Conservation (phyloP, 2,797 vertebrate genomes). For the Gambelia wislizenii region DNA sequence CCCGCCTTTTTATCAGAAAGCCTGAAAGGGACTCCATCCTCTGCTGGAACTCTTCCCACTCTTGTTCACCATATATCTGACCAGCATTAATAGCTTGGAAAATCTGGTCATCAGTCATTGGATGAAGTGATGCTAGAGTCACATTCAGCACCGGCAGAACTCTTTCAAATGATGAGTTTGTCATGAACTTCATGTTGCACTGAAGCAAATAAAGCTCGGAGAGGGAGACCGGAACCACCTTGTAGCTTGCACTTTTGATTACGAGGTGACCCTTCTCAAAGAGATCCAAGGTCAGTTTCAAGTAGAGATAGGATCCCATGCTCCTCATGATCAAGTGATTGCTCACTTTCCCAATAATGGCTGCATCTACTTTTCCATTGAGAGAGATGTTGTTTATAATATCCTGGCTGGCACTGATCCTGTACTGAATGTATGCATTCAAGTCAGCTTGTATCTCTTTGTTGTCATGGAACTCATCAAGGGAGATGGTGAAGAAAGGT, state of each 20-base stretch:
- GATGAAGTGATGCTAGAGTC: slow-evolving; percentile 94
- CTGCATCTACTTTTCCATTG: slow-evolving; percentile 92
- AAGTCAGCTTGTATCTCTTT: slow-evolving; percentile 91
- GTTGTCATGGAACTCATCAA: slow-evolving; percentile 91
- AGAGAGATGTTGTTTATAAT: slow-evolving; percentile 95
- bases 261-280: slow-evolving; percentile 95
- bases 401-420: slow-evolving; percentile 90
- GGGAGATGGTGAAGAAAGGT: slow-evolving; percentile 88
- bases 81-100: slow-evolving; percentile 93
- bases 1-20: slow-evolving; percentile 93
- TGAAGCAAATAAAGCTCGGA: slow-evolving; percentile 96
- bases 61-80: slow-evolving; percentile 85
- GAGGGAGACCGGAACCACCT: slow-evolving; percentile 95
- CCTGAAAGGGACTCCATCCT: slow-evolving; percentile 93
- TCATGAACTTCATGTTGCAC: slow-evolving; percentile 99
- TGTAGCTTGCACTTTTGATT: slow-evolving; percentile 98
- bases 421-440: slow-evolving; percentile 93
- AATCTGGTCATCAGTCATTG: slow-evolving; percentile 97
- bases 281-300: slow-evolving; percentile 96
- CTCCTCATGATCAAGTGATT: slow-evolving; percentile 94
- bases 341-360: slow-evolving; percentile 90
- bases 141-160: slow-evolving; percentile 92
- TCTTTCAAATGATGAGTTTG: slow-evolving; percentile 93
- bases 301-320: slow-evolving; percentile 96
- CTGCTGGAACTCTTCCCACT: slow-evolving; percentile 95